Evolutionary conservation across 2,888 invertebrate species (phyloP).

Genomic region (Deladenus siricidicola): DNA sequence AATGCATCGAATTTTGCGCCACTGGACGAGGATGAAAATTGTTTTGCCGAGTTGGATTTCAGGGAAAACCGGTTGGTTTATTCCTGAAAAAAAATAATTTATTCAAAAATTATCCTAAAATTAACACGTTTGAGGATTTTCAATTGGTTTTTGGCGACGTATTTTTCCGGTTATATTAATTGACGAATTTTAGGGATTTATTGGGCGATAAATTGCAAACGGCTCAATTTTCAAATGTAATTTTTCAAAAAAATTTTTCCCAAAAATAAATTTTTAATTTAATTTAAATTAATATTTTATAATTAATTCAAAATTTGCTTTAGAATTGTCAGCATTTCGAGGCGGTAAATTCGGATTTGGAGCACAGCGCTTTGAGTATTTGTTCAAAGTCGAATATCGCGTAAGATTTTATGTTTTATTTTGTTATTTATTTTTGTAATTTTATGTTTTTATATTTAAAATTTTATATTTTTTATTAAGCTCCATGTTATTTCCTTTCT

Average conservation of each 20-base stretch:
- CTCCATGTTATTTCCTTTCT: background rate
- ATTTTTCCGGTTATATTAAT: background rate
- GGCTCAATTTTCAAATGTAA: background rate
- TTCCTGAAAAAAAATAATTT: no score
- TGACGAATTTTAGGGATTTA: constrained; percentile 2
- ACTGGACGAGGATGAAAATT: background rate
- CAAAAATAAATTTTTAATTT: background rate
- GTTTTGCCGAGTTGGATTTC: background rate
- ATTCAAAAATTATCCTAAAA: no score
- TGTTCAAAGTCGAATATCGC: constrained; percentile 11
- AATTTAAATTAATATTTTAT: background rate
- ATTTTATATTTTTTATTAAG: background rate
- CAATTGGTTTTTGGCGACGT: background rate
- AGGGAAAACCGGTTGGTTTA: background rate
- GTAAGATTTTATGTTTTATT: background rate
- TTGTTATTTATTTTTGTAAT: background rate
- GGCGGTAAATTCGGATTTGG: constrained; percentile 5
- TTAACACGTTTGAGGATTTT: no score
- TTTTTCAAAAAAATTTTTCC: no score
- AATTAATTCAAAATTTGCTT: background rate
- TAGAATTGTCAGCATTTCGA: constrained; percentile 10
- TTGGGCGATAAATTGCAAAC: background rate
- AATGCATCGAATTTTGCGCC: no score
- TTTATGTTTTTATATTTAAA: background rate
- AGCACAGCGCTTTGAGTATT: constrained; percentile 11